Evolutionary conservation across 2,113 vertebrate genomes (phyloP).

Genomic region (Melanerpes aurifrons): DNA sequence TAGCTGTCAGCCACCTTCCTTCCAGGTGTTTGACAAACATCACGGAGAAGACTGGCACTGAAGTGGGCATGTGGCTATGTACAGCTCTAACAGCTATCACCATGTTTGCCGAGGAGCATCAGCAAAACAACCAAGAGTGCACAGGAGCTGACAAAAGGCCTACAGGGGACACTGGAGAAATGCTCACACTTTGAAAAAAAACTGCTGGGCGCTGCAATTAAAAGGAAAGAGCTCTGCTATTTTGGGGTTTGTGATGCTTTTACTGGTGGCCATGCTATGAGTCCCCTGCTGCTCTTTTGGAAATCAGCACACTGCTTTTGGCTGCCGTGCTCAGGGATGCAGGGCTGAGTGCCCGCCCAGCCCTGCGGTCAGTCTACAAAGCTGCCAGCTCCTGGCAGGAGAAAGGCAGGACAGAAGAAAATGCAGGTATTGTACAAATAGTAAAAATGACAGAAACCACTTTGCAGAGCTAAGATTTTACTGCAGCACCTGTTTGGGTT

Average conservation of each 20-base stretch:
- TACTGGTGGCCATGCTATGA: background rate
- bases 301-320: background rate
- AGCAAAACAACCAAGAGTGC: background rate
- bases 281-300: background rate
- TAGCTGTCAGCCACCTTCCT: background rate
- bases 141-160: conserved; percentile 24
- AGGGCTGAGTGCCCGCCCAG: background rate
- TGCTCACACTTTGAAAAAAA: background rate
- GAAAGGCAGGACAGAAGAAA: background rate
- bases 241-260: background rate
- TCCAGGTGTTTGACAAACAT: background rate
- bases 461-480: background rate
- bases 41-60: background rate
- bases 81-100: background rate
- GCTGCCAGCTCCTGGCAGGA: background rate
- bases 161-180: background rate
- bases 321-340: background rate
- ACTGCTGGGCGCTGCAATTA: conserved; percentile 1
- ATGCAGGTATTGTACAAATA: background rate
- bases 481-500: background rate
- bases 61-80: background rate
- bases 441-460: background rate
- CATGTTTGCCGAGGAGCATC: background rate
- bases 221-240: conserved; percentile 9
- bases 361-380: background rate